A percentile compares a stretch with the other conserved stretches of the same genome.
phyloP scores from a whole-genome alignment of 2,797 vertebrate species.

The Chaunax sp. region DNA sequence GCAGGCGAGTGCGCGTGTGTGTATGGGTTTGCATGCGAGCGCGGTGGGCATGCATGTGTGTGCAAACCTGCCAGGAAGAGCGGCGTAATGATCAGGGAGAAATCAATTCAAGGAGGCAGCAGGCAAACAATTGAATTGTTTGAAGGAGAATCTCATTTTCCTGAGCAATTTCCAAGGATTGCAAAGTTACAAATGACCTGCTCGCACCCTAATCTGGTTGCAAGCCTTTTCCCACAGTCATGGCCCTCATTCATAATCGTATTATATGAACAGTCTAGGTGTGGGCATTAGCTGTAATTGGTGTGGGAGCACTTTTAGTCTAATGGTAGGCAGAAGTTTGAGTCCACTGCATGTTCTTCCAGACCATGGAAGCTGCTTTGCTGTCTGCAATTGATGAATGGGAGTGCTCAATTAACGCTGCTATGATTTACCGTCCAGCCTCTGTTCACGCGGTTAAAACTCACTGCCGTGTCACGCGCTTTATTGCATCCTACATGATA shows the following conservation, averaged over 20 bases:
- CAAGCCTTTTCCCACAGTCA: conserved; percentile 49
- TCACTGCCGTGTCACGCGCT: conserved; percentile 20
- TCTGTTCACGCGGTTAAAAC: conserved; percentile 36
- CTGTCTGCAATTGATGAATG: conserved; percentile 40
- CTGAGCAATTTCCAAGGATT: conserved; percentile 49
- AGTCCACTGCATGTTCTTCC: not conserved
- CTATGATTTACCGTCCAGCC: conserved; percentile 49
- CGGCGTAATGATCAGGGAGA: conserved; percentile 59
- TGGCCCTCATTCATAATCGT: conserved; percentile 42
- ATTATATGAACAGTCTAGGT: conserved; percentile 51
- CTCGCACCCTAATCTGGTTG: conserved; percentile 59
- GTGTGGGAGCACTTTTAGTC: conserved; percentile 40
- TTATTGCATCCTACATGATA: conserved; percentile 47
- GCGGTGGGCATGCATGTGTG: conserved; percentile 5
- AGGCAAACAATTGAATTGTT: conserved; percentile 77
- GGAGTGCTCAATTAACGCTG: conserved; percentile 36
- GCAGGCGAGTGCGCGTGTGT: conserved; percentile 6
- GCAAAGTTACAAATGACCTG: conserved; percentile 60
- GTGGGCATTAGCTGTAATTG: conserved; percentile 45
- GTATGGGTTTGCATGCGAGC: not conserved
- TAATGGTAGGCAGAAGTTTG: conserved; percentile 39
- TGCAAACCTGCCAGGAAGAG: conserved; percentile 67
- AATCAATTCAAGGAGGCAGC: conserved; percentile 70
- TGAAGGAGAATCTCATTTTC: conserved; percentile 74
- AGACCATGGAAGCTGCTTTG: not conserved